Conservation (phyloP, 2,113 vertebrate genomes). For the Atherinomorus stipes region DNA sequence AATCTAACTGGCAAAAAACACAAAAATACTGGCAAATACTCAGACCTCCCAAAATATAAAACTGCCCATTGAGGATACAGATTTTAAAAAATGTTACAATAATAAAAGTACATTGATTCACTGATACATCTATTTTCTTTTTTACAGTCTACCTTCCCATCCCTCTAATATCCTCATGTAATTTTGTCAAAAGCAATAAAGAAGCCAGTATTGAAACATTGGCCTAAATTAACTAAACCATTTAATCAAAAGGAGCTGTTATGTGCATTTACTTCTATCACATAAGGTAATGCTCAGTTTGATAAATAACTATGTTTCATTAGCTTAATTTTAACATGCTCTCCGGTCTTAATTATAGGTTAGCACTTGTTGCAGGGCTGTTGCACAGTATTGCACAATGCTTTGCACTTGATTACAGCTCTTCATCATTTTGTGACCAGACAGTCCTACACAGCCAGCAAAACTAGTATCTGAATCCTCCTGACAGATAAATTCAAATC, state of each 20-base stretch:
- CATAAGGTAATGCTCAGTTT: too few relatives aligned
- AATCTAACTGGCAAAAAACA: too few relatives aligned
- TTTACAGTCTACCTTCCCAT: not conserved
- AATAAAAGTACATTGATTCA: too few relatives aligned
- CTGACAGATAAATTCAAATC: constrained; percentile 4
- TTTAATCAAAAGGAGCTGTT: not conserved
- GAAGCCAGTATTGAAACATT: too few relatives aligned
- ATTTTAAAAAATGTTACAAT: too few relatives aligned
- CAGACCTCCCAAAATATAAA: too few relatives aligned
- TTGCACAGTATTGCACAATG: constrained; percentile 2
- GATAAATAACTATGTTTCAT: not conserved
- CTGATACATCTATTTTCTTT: too few relatives aligned
- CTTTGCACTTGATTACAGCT: not conserved
- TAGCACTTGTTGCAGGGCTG: constrained; percentile 18
- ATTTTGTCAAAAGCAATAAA: not conserved
- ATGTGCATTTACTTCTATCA: not conserved
- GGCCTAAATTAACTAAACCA: not conserved
- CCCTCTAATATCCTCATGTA: not conserved
- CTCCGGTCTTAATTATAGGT: not conserved
- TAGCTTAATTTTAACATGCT: not conserved
- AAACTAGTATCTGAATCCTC: constrained; percentile 15
- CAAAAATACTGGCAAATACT: too few relatives aligned
- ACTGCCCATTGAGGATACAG: too few relatives aligned
- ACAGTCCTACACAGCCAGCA: constrained; percentile 1
- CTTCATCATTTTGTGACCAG: not conserved